phyloP scores from a whole-genome alignment of 2,888 invertebrate genomes.

The Agrotis clavis region DNA sequence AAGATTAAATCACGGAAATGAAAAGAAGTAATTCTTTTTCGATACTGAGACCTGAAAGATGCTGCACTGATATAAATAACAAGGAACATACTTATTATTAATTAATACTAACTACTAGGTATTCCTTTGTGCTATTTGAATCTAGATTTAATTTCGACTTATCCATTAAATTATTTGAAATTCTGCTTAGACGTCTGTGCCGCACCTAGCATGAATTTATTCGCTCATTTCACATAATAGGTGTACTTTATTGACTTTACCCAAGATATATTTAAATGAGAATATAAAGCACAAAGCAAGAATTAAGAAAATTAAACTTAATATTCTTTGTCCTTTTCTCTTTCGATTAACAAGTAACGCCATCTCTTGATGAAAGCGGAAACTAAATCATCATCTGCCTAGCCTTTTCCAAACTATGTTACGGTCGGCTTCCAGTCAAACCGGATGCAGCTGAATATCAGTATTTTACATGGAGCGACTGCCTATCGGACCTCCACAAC shows the following conservation, averaged over 20 bases:
- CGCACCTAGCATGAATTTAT: conserved; percentile 39
- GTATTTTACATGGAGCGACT: too few species aligned
- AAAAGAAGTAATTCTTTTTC: too few species aligned
- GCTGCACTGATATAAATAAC: too few species aligned
- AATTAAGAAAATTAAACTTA: conserved; percentile 32
- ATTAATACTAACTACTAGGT: neutral
- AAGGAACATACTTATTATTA: too few species aligned
- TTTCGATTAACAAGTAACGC: conserved; percentile 35
- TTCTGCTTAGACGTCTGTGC: conserved; percentile 28
- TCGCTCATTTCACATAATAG: conserved; percentile 44
- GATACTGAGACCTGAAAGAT: too few species aligned
- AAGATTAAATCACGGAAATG: too few species aligned
- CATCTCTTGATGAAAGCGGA: conserved; percentile 41
- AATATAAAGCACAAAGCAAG: conserved; percentile 39
- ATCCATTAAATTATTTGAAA: conserved; percentile 27
- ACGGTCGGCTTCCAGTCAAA: too few species aligned
- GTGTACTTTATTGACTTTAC: conserved; percentile 43
- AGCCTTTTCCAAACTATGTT: too few species aligned
- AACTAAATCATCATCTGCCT: conserved; percentile 18
- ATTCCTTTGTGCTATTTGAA: conserved; percentile 10
- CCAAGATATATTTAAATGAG: conserved; percentile 36
- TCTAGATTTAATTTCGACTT: conserved; percentile 8
- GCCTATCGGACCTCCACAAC: too few species aligned
- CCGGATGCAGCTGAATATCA: too few species aligned
- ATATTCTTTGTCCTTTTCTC: conserved; percentile 41